Evolutionary conservation across 2,797 vertebrate species (phyloP).

Genomic region (Tapera naevia): DNA sequence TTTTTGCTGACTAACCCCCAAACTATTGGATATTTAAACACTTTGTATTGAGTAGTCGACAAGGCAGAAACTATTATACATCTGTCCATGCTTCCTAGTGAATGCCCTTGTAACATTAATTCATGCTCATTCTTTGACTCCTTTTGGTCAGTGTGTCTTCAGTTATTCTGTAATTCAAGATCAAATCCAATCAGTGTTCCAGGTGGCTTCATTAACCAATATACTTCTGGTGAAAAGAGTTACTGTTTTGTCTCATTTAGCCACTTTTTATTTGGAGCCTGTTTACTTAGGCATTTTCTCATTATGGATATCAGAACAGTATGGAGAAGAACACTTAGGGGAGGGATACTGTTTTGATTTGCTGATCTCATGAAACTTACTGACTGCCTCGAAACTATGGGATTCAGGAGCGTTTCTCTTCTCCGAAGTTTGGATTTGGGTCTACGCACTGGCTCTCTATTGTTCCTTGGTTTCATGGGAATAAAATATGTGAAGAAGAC

Average conservation of each 20-base stretch:
- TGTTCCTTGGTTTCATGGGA: neutral
- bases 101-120: neutral
- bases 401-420: neutral
- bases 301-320: neutral
- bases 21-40: constrained; percentile 32
- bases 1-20: constrained; percentile 24
- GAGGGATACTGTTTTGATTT: neutral
- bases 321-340: neutral
- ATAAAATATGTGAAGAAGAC: neutral
- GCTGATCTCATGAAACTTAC: neutral
- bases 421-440: neutral
- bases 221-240: neutral
- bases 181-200: neutral
- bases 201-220: neutral
- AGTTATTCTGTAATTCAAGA: constrained; percentile 4
- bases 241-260: neutral
- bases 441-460: neutral
- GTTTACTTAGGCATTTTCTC: neutral
- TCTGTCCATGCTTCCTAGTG: neutral
- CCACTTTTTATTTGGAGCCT: neutral
- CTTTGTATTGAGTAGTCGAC: neutral
- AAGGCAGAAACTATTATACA: neutral
- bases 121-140: neutral
- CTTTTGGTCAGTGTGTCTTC: neutral
- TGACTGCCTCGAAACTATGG: neutral